Evolutionary conservation across 2,888 invertebrate genomes (phyloP).

Genomic region (Tetanocera ferruginea): DNA sequence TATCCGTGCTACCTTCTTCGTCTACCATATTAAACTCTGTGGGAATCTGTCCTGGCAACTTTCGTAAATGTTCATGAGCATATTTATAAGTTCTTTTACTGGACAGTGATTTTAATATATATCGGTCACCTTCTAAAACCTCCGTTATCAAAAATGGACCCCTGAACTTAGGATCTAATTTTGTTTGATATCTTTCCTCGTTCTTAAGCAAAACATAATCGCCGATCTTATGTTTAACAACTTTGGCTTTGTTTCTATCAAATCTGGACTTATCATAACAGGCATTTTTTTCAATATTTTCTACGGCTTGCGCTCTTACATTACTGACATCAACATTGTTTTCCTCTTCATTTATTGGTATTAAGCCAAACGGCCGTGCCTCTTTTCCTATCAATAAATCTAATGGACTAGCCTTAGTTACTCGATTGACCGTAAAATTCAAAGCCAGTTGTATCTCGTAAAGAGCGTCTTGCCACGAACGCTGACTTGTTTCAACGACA

Average conservation of each 20-base stretch:
- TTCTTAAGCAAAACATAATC: constrained; percentile 32
- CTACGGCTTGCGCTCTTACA: constrained; percentile 37
- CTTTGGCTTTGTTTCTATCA: constrained; percentile 31
- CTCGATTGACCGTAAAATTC: constrained; percentile 24
- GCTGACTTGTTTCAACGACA: constrained; percentile 44
- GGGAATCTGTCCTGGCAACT: too few relatives aligned
- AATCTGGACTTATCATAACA: constrained; percentile 21
- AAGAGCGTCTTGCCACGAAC: constrained; percentile 44
- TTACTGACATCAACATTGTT: not conserved
- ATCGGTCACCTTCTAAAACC: too few relatives aligned
- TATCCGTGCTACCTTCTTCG: too few relatives aligned
- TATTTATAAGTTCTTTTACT: too few relatives aligned
- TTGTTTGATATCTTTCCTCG: not conserved
- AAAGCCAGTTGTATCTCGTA: too few relatives aligned
- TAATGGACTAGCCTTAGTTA: constrained; percentile 24
- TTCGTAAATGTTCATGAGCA: too few relatives aligned
- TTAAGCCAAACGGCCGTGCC: constrained; percentile 25
- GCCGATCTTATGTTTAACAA: constrained; percentile 25
- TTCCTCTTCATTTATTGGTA: constrained; percentile 2
- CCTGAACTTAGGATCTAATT: too few relatives aligned
- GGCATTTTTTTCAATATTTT: constrained; percentile 25
- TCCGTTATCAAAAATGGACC: too few relatives aligned
- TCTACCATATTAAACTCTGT: too few relatives aligned
- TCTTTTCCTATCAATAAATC: constrained; percentile 33
- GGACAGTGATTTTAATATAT: too few relatives aligned